Base-by-base conservation (phyloP, 2,888 invertebrate species). In the Harpagoxenus sublaevis region DNA sequence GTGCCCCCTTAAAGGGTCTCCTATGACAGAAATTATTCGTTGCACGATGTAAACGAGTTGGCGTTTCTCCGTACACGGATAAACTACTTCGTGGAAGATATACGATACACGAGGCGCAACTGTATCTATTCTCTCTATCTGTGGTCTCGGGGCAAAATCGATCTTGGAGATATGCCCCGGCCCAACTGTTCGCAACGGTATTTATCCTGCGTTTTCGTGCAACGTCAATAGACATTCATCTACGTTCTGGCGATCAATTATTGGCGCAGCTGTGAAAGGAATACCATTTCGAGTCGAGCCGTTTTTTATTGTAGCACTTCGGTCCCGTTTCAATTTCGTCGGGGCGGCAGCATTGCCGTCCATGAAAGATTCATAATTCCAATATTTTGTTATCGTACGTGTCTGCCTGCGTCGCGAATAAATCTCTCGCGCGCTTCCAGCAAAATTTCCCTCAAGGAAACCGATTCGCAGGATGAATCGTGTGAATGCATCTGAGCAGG, bases 331-430 rank as follows among this genome's bases (percentile, higher is more conserved):
- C 83, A 83, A 83, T 83, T 78, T 83, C 68, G 48, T 31, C 60
- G 78, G 23, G 31, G 51, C 66, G 23, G 45, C 48, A 60, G 31
- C 68, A 78, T 68, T 60, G 78, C 68, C 78, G 23, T 83, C 51
- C 68, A 83, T 78, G 68, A 83, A 83, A 78, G 83, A 83, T 83
- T 83, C 83, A 78, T 78, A 83, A 66, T 78, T 68, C 78, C 12
- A 62, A 78, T 83, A 83, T 83, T 78, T 83, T 78, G 78, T 83
- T 83, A 78, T 83, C 83, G 78, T 28, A 68, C 53, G 31, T 77
- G 65, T 53, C 60, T 51, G 48, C 75, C 55, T 28, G 65, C 55
- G 66, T 70, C 57, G 66, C 68, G n/a, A 68, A 78, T 78, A 83
- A 66, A 78, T 83, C 78, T 66, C 45, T 28, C 60, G 77, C 57